Base-by-base conservation (phyloP, 2,797 vertebrate species). In the Serranus cabrilla region DNA sequence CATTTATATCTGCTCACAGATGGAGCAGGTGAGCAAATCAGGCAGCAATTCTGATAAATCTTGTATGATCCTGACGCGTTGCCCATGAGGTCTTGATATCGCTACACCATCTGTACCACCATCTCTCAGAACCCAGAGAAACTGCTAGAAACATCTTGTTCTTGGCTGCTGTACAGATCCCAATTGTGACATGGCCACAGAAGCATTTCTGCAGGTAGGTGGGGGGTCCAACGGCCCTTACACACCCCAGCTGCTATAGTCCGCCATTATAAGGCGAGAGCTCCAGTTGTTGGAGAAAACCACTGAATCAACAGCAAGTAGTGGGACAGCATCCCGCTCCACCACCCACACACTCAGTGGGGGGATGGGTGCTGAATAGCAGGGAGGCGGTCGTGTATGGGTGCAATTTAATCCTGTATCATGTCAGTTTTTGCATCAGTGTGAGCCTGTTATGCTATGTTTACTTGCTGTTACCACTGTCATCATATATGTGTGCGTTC, bases 351-450 rank as follows among this genome's bases (percentile, higher is more conserved):
- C 63, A 21, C 57, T n/a, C 13, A 5, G 51, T 66, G 66, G 78
- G 68, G n/a, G 62, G 83, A 86, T 31, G 83, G 83, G 75, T 14
- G 17, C 47, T 63, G 67, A 76, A 74, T 61, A 74, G 51, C 47
- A 58, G 23, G 49, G 23, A 40, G 56, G 56, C 40, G 40, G 54
- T 52, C 20, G 20, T 27, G 45, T 45, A 31, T 55, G 42, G 45
- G 64, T 25, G 57, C 27, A 16, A 70, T 23, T 61, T 17, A 55
- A 37, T 45, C n/a, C 25, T 61, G 37, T 14, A 56, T 21, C 20
- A 27, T 16, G 40, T 70, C 57, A 34, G 34, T 34, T 34, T 34
- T 8, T 49, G 42, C 56, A 54, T n/a, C n/a, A 34, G 7, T 21
- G 12, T 43, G 17, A 25, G 31, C 21, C 68, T 21, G 31, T 67